phyloP scores from a whole-genome alignment of 2,888 invertebrate species.

The Kryphioiulus occultus region DNA sequence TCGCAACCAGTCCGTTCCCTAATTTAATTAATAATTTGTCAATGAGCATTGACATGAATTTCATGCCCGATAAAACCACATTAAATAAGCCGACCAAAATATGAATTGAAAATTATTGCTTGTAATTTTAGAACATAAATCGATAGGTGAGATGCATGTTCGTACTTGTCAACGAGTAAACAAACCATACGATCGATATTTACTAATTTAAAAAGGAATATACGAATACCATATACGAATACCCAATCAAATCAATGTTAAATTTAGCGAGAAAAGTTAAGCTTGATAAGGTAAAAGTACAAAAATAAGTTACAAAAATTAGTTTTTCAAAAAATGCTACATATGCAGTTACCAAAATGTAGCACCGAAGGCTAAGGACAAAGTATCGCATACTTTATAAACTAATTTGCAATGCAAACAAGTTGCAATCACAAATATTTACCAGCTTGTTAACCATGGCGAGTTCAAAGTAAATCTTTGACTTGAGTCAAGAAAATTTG shows the following conservation, averaged over 20 bases:
- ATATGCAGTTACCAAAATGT: no score
- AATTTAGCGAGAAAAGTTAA: background rate
- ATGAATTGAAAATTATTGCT: background rate
- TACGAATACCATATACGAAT: background rate
- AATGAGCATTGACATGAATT: conserved; percentile 11
- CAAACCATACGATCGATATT: background rate
- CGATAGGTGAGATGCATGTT: background rate
- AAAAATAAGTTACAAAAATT: background rate
- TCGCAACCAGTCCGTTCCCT: background rate
- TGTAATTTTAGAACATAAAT: background rate
- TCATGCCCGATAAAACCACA: conserved; percentile 29
- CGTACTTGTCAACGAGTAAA: background rate
- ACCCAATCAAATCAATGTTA: background rate
- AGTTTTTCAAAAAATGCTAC: background rate
- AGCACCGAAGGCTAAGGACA: no score
- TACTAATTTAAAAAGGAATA: conserved; percentile 22
- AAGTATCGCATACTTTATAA: background rate
- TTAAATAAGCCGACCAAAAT: conserved; percentile 24
- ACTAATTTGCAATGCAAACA: background rate
- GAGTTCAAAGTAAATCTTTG: no score
- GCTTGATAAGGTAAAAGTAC: background rate
- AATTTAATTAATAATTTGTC: conserved; percentile 33
- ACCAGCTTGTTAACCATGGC: background rate
- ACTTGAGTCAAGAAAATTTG: no score
- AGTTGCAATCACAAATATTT: background rate